Evolutionary conservation across 2,888 invertebrate genomes (phyloP), one percentile per base, ranked within the genome.

Genomic region (Quadroppia sp.): DNA sequence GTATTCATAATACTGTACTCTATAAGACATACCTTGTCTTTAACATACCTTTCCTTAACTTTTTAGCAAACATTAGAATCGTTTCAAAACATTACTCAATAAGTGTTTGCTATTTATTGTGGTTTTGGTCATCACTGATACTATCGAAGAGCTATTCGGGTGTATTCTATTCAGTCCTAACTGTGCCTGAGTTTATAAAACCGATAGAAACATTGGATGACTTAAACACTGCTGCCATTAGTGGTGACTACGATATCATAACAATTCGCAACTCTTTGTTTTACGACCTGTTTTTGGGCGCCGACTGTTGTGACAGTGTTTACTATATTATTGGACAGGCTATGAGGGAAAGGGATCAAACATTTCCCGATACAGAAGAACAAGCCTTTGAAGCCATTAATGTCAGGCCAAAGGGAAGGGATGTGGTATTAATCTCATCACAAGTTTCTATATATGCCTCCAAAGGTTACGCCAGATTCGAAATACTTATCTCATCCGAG

Each of bases 201-300:
- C 36, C 73, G 23, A 72, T 72, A 9, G 67, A 72, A 15, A 72
- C 73, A 42, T n/a, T 72, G 17, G 64, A 61, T 7, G 73, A 72
- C 30, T 48, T 72, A 13, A 23, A 61, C 13, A 32, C 15, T 13
- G 73, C 20, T 6, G 48, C 61, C 2, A 17, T 1, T 30, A 23
- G n/a, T 67, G 42, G 61, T 28, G 20, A 42, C 20, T 30, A 45
- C 30, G 6, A 67, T 20, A 25, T 72, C 20, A n/a, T 42, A 7
- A 36, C 64, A 2, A 7, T 4, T 32, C 36, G 20, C 20, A 2
- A n/a, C n/a, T 9, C 64, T 36, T 64, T n/a, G n/a, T 64, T 36
- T 17, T 36, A 64, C 20, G 20, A 36, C 1, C 2, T 64, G 23
- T 64, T 64, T 36, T 20, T 17, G 1, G 1, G 6, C 1, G 64